A percentile compares a stretch with the other conserved stretches of the same genome.
Evolutionary conservation across 2,888 invertebrate genomes (phyloP).

Genomic region (Ecliptopera silaceata): DNA sequence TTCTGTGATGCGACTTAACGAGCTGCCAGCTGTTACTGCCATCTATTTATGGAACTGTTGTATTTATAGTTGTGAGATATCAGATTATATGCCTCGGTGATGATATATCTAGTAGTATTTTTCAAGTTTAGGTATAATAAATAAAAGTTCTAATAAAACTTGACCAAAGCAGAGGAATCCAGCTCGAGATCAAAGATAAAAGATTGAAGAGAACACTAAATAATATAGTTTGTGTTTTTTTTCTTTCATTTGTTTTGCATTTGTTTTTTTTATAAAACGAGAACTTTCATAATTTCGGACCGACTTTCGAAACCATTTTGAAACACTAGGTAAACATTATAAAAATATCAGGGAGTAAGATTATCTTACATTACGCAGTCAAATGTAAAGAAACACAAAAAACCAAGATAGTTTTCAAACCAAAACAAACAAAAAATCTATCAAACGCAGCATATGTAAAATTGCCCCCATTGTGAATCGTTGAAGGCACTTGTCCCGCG

Average conservation of each 20-base stretch:
- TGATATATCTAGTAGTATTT: background rate
- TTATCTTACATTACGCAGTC: too few relatives aligned
- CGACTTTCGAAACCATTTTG: too few relatives aligned
- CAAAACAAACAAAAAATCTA: slow-evolving; percentile 17
- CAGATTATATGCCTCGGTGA: background rate
- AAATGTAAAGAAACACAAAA: background rate
- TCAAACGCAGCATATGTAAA: slow-evolving; percentile 13
- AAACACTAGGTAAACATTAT: too few relatives aligned
- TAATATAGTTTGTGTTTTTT: too few relatives aligned
- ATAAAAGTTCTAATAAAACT: too few relatives aligned
- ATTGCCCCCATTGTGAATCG: slow-evolving; percentile 21
- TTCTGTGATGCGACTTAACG: slow-evolving; percentile 51
- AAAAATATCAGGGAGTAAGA: too few relatives aligned
- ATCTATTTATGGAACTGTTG: slow-evolving; percentile 35
- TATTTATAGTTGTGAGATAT: slow-evolving; percentile 18
- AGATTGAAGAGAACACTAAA: too few relatives aligned
- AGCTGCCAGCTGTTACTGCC: slow-evolving; percentile 46
- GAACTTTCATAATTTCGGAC: too few relatives aligned
- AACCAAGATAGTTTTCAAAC: slow-evolving; percentile 1
- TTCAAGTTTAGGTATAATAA: background rate
- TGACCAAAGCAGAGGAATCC: too few relatives aligned
- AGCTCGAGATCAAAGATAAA: too few relatives aligned
- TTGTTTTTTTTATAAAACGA: too few relatives aligned
- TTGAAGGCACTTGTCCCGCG: slow-evolving; percentile 24
- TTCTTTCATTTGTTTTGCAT: too few relatives aligned